These are phyloP conservation scores for Drosophila bifasciata DNA, from an alignment of 1,140 invertebrate species.

Conservation along the genomic window DNA sequence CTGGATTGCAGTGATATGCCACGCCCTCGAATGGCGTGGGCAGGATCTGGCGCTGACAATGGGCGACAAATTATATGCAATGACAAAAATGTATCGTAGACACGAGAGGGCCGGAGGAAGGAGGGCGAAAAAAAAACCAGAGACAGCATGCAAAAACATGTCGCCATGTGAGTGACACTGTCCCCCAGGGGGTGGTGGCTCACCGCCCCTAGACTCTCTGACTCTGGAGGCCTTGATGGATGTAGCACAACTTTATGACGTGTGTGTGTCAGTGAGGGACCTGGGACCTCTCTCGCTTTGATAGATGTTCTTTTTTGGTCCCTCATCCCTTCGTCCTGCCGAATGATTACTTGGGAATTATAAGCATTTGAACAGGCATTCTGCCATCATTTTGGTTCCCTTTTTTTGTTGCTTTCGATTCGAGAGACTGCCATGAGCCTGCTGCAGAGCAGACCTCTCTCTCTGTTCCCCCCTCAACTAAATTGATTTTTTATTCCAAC, in stretches of 20 bases:
- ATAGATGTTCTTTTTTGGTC: conserved; percentile 39
- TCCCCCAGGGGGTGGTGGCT: conserved; percentile 14
- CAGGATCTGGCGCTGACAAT: conserved; percentile 62
- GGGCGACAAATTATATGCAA: conserved; percentile 78
- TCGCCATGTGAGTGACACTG: conserved; percentile 68
- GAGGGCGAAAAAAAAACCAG: conserved; percentile 4
- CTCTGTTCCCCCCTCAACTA: conserved; percentile 18
- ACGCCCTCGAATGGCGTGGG: conserved; percentile 26
- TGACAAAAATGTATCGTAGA: conserved; percentile 60
- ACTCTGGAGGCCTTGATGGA: conserved; percentile 46
- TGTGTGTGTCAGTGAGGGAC: conserved; percentile 7
- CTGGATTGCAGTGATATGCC: conserved; percentile 59
- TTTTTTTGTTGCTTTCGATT: conserved; percentile 26
- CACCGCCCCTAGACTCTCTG: neutral
- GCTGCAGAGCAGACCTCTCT: conserved; percentile 10
- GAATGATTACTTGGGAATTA: conserved; percentile 40
- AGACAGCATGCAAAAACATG: conserved; percentile 65
- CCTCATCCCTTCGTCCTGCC: neutral
- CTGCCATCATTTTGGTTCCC: conserved; percentile 9
- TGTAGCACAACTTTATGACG: conserved; percentile 74
- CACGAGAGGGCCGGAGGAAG: neutral
- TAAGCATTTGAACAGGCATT: conserved; percentile 11
- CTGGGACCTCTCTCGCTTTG: conserved; percentile 38
- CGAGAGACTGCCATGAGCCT: conserved; percentile 25
- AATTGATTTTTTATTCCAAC: conserved; percentile 80